A percentile compares a stretch with the other conserved stretches of the same genome.
Evolutionary conservation across 2,888 invertebrate genomes (phyloP).

Genomic region (Plusia festucae): DNA sequence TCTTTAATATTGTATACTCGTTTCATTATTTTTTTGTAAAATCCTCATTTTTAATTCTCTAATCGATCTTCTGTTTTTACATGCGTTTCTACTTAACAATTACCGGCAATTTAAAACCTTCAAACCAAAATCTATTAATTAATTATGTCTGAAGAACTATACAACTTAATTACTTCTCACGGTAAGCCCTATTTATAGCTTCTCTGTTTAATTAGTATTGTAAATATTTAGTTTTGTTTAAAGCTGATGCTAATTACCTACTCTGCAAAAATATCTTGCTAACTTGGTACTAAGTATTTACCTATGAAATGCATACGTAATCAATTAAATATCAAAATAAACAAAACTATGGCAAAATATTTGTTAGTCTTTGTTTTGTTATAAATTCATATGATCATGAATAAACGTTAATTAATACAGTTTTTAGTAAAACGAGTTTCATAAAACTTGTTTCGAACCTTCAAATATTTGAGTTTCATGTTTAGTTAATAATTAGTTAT

Average conservation of each 20-base stretch:
- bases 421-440: slow-evolving; percentile 2
- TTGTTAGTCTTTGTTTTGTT: neutral
- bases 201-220: slow-evolving; percentile 27
- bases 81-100: slow-evolving; percentile 9
- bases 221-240: slow-evolving; percentile 25
- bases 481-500: neutral
- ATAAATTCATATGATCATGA: neutral
- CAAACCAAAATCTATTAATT: slow-evolving; percentile 23
- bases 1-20: too few relatives aligned
- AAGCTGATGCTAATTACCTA: slow-evolving; percentile 15
- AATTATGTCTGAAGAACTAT: slow-evolving; percentile 19
- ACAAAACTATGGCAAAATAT: neutral
- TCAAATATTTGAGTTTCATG: neutral
- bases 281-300: neutral
- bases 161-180: slow-evolving; percentile 47
- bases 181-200: slow-evolving; percentile 25
- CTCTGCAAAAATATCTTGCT: neutral
- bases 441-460: neutral
- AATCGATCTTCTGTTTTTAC: neutral
- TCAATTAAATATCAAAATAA: neutral
- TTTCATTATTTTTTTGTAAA: too few relatives aligned
- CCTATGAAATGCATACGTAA: neutral
- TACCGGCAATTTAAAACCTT: slow-evolving; percentile 19
- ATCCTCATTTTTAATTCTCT: neutral
- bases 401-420: neutral